These are phyloP conservation scores for Etheostoma perlongum DNA, from an alignment of 2,797 vertebrate genomes.

Conservation along the genomic window DNA sequence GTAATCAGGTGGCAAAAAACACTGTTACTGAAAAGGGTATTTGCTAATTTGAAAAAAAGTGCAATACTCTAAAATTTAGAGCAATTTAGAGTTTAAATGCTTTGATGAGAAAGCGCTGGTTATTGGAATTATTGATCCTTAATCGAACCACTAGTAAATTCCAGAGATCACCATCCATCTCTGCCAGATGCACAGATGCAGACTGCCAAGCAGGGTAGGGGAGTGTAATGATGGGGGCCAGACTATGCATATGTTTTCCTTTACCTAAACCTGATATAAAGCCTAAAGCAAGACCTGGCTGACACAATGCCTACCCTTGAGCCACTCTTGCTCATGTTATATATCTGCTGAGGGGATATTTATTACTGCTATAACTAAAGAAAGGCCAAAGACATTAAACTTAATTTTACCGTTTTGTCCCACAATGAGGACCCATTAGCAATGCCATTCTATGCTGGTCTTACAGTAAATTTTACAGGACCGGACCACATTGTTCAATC, in stretches of 20 bases:
- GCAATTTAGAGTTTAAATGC: not conserved
- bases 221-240: slow-evolving; percentile 31
- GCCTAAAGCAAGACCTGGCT: slow-evolving; percentile 38
- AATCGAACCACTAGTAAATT: slow-evolving; percentile 14
- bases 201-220: slow-evolving; percentile 16
- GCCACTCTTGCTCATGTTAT: slow-evolving; percentile 47
- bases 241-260: slow-evolving; percentile 46
- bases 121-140: slow-evolving; percentile 13
- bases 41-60: not conserved
- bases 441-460: slow-evolving; percentile 23
- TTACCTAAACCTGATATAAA: slow-evolving; percentile 41
- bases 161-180: slow-evolving; percentile 25
- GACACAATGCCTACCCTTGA: slow-evolving; percentile 49
- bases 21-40: not conserved
- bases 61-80: not conserved
- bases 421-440: slow-evolving; percentile 51
- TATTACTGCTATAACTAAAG: slow-evolving; percentile 63
- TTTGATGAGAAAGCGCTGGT: slow-evolving; percentile 7
- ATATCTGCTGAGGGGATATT: slow-evolving; percentile 69
- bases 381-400: slow-evolving; percentile 51
- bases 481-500: slow-evolving; percentile 15
- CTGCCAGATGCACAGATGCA: slow-evolving; percentile 40
- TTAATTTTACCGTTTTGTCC: slow-evolving; percentile 44
- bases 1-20: not conserved
- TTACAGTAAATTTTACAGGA: slow-evolving; percentile 37